Evolutionary conservation across 2,797 vertebrate genomes (phyloP), one percentile per base, ranked within the genome.

Genomic region (Bradypus variegatus): DNA sequence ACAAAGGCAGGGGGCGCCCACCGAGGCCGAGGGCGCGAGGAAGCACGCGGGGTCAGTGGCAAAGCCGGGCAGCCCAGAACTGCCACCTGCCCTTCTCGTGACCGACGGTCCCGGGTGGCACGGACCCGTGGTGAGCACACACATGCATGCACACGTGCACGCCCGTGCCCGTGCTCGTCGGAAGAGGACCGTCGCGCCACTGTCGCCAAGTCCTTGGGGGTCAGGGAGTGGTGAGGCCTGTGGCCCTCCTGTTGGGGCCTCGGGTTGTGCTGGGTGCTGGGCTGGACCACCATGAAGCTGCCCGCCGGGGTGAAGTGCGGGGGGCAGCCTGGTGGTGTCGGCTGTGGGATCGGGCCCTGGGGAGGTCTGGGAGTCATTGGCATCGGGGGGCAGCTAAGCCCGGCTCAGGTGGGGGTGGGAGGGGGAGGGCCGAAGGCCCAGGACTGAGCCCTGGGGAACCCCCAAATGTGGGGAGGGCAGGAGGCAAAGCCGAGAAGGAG

Each of bases 351-450:
- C 6, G 18, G 19, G 5, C 12, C 27, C 31, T 50, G 50, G 2
- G 3, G 13, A 10, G 4, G 9, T 23, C 48, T 77, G 38, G 19
- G 69, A 25, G 23, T 62, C 9, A 23, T 62, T 8, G 60, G 60
- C 60, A 27, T 9, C 8, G 60, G 60, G 60, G 29, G 3, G 69
- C 31, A 29, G 33, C 27, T 38, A 18, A 73, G 18, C 70, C 50
- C 36, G 16, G 6, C 7, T 8, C 0, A 18, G 31, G 73, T 2
- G 8, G 21, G 70, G 8, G 13, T 9, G 36, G 21, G 25, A 6
- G 4, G 27, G 25, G 23, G 41, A 69, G 38, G 11, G n/a, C 48
- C 0, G 0, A 2, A 7, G 25, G 19, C 3, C 86, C 12, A 1
- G 29, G 21, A 27, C 65, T 38, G 14, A 53, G 78, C 38, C 19